Evolutionary conservation across 1,140 invertebrate species (phyloP).

Genomic region (Heliconius melpomene): DNA sequence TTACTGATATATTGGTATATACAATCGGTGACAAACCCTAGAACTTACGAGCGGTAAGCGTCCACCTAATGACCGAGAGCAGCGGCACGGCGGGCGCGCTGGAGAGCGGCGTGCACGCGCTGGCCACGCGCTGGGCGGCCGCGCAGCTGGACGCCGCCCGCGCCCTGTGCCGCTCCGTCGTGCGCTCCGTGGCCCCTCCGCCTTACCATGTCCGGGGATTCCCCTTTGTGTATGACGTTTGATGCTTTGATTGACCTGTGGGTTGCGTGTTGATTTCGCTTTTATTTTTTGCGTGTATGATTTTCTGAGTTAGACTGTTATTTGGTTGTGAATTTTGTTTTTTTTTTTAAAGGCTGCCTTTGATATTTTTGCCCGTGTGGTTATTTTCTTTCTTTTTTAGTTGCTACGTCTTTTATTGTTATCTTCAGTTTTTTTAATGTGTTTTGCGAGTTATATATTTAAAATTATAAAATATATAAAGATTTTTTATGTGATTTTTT

Average conservation of each 20-base stretch:
- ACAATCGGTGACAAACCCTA: slow-evolving; percentile 50
- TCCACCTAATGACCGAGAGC: slow-evolving; percentile 87
- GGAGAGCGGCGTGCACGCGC: slow-evolving; percentile 89
- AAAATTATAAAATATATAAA: not conserved
- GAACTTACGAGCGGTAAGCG: slow-evolving; percentile 90
- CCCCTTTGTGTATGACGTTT: slow-evolving; percentile 84
- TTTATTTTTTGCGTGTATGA: slow-evolving; percentile 6
- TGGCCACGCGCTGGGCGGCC: slow-evolving; percentile 89
- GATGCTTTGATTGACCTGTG: slow-evolving; percentile 15
- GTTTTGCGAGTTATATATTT: not conserved
- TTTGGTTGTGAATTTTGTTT: slow-evolving; percentile 2
- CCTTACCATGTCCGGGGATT: slow-evolving; percentile 88
- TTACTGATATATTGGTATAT: no score
- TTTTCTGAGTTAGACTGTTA: no score
- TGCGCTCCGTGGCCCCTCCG: slow-evolving; percentile 85
- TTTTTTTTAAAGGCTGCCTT: slow-evolving; percentile 22
- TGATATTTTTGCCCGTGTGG: slow-evolving; percentile 26
- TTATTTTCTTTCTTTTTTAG: slow-evolving; percentile 23
- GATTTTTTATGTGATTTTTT: not conserved
- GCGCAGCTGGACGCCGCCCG: slow-evolving; percentile 90
- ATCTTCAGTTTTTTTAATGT: no score
- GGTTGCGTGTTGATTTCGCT: slow-evolving; percentile 9
- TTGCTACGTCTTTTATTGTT: not conserved
- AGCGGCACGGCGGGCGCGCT: slow-evolving; percentile 66
- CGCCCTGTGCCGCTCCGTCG: slow-evolving; percentile 87